Percentiles rank a stretch among this genome's conserved stretches.
Evolutionary conservation across 23 tunicate genomes (phyloP).

Genomic region (Ascidia mentula): DNA sequence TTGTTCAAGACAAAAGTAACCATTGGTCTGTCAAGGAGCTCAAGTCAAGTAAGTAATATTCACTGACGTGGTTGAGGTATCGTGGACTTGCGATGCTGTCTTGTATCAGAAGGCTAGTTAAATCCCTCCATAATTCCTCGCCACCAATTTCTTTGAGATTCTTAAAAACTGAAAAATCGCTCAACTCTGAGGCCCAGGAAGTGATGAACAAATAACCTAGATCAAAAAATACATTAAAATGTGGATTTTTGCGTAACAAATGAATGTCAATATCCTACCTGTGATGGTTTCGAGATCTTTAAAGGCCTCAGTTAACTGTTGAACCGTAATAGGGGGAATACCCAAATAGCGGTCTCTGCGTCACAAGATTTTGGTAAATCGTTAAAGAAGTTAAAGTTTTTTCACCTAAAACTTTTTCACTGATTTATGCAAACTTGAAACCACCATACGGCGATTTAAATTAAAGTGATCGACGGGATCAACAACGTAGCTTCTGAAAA

Average conservation of each 20-base stretch:
- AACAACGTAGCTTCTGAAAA: too few species aligned
- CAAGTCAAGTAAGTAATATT: too few species aligned
- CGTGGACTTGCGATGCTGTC: conserved; percentile 32
- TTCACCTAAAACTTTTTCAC: too few species aligned
- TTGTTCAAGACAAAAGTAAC: too few species aligned
- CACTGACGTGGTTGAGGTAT: conserved; percentile 8
- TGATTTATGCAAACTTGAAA: too few species aligned
- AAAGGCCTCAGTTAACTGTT: conserved; percentile 45
- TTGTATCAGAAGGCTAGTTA: conserved; percentile 44
- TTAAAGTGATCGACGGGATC: too few species aligned
- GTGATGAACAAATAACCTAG: conserved; percentile 62
- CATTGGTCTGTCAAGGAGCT: too few species aligned
- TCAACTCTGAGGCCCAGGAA: conserved; percentile 56
- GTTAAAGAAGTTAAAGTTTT: too few species aligned
- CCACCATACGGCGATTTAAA: too few species aligned
- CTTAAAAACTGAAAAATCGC: conserved; percentile 60
- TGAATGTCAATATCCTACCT: conserved; percentile 43
- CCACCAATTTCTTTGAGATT: conserved; percentile 62
- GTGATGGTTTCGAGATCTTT: conserved; percentile 45
- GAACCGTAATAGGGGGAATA: conserved; percentile 41
- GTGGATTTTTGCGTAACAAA: too few species aligned
- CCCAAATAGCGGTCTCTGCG: conserved; percentile 12
- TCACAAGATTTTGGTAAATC: too few species aligned
- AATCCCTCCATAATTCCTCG: conserved; percentile 24
- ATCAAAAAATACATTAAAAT: too few species aligned